Evolutionary conservation across 1,140 invertebrate genomes (phyloP), one percentile per base, ranked within the genome.

Genomic region (Brachionus rubens): DNA sequence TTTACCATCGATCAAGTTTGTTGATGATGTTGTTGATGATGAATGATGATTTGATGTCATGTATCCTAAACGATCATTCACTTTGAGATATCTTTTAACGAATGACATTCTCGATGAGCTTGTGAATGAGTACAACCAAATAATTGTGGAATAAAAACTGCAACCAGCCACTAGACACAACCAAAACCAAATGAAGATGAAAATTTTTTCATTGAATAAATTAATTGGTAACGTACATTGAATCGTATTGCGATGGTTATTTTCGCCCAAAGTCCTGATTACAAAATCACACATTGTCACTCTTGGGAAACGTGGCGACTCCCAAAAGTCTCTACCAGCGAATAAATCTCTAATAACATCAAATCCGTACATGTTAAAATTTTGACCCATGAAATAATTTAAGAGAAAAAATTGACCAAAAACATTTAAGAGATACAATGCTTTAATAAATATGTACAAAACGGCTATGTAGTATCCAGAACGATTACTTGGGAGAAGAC

Each of bases 381-480:
- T 46, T 9, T 43, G 67, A 52, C 79, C 78, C 72, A 84, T 77
- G 54, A 82, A 82, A 9, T 77, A 72, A 56, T 82, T 82, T 16
- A 83, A 72, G 4, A 82, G 33, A 47, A 79, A 80, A 54, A 82
- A 80, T 75, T 82, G 80, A 0, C 75, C 77, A 14, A 80, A 47
- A 7, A 78, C 67, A 76, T 83, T 81, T 0, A 76, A n/a, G 16
- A 81, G 19, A 67, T 82, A 81, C 7, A 83, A 72, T 19, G 81
- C 30, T 41, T 81, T 84, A 16, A 80, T 77, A 46, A 80, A 80
- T 12, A 83, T 76, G 77, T 83, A 83, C 48, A 83, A 75, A 3
- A 79, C 79, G 0, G 79, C 80, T 1, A 82, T 78, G 77, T 82
- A 82, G 54, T 81, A 81, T 0, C 82, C 82, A 5, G 80, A 81